These are phyloP conservation scores for Ceratina calcarata DNA, from an alignment of 1,140 invertebrate genomes.

Conservation along the genomic window DNA sequence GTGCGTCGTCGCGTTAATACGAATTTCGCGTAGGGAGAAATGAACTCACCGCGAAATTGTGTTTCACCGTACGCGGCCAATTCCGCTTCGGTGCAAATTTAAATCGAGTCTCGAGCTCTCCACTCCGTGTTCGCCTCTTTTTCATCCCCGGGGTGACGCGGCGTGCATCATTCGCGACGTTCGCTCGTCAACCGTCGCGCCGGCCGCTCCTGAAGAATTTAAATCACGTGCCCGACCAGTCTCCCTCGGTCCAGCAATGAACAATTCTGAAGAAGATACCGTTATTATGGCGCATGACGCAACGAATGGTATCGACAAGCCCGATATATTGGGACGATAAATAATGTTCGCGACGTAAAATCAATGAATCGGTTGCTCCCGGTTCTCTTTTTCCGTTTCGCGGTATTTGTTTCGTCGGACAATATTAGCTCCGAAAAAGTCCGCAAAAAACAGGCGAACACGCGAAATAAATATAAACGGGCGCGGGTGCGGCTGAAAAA, in stretches of 20 bases:
- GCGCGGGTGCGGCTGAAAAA: constrained; percentile 17
- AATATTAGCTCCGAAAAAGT: constrained; percentile 63
- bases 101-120: constrained; percentile 63
- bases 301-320: constrained; percentile 76
- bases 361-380: constrained; percentile 69
- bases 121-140: constrained; percentile 42
- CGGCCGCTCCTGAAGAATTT: constrained; percentile 52
- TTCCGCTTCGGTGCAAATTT: constrained; percentile 69
- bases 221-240: constrained; percentile 47
- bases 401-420: constrained; percentile 64
- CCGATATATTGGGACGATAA: constrained; percentile 73
- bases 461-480: constrained; percentile 52
- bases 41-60: constrained; percentile 71
- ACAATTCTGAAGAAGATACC: constrained; percentile 70
- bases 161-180: constrained; percentile 65
- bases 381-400: constrained; percentile 62
- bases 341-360: constrained; percentile 73
- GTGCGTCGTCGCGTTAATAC: constrained; percentile 68
- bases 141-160: constrained; percentile 20
- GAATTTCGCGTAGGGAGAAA: constrained; percentile 65
- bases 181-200: constrained; percentile 55
- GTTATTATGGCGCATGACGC: constrained; percentile 74
- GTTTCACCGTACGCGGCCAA: constrained; percentile 67
- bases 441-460: constrained; percentile 52
- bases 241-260: constrained; percentile 47